These are phyloP conservation scores for Ceriagrion tenellum DNA, from an alignment of 2,888 invertebrate genomes.

Conservation along the genomic window DNA sequence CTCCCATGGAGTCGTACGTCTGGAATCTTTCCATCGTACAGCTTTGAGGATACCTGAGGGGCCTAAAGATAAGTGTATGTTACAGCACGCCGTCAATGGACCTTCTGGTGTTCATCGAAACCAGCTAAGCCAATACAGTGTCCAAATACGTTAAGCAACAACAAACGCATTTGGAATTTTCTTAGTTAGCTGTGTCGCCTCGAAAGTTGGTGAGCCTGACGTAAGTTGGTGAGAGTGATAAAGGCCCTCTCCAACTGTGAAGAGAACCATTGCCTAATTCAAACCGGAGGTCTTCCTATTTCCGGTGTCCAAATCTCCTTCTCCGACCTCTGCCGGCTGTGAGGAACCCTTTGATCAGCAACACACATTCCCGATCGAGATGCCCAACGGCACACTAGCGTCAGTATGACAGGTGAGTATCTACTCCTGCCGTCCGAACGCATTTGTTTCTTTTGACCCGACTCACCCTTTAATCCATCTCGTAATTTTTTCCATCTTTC, in stretches of 20 bases:
- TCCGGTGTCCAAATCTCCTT: background rate
- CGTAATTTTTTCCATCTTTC: background rate
- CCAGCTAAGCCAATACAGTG: background rate
- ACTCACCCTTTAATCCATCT: too few species aligned
- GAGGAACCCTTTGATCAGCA: constrained; percentile 32
- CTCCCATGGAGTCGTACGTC: constrained; percentile 19
- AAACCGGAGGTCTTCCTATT: background rate
- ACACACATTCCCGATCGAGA: constrained; percentile 46
- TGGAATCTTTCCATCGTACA: background rate
- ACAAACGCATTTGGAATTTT: background rate
- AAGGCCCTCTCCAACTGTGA: too few species aligned
- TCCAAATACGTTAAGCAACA: background rate
- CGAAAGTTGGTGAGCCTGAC: background rate
- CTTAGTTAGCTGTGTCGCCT: background rate
- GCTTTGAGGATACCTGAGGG: background rate
- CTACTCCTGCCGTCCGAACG: background rate
- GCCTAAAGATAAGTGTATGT: background rate
- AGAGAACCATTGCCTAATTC: background rate
- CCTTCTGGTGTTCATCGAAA: background rate
- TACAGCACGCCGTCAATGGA: background rate
- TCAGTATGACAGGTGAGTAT: constrained; percentile 52
- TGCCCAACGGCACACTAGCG: constrained; percentile 33
- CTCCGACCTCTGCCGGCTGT: background rate
- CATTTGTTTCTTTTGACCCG: background rate
- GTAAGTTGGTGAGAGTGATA: background rate